Base-by-base conservation (phyloP, 53 echinoderm and acorn worm species). In the Arbacia lixula region DNA sequence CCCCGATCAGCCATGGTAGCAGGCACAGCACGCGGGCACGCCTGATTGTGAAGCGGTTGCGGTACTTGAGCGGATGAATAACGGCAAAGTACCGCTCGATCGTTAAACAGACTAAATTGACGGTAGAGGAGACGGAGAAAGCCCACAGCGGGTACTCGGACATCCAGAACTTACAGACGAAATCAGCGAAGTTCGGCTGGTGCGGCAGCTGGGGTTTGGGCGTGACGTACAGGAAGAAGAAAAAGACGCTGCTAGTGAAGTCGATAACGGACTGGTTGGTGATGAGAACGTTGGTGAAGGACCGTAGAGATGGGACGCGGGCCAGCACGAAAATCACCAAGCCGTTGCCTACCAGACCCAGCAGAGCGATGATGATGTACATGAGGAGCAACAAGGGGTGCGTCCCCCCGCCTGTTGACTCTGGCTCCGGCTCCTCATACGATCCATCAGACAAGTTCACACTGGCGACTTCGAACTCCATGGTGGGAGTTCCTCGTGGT, bases 111-210 rank as follows among this genome's bases (percentile, higher is more conserved):
- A 94, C 91, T 6, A 94, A 89, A 53, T 94, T 94, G 53, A 91
- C 87, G 1, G 94, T 94, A 12, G 94, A 94, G 24, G 88, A 75
- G 36, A 89, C 94, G 19, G 89, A 91, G 58, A 89, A 80, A 3
- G 86, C 89, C 94, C 94, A 94, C 29, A 94, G 84, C 0, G 91
- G 91, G 71, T 89, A 94, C 43, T 89, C 94, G 9, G 94, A 94
- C 21, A 71, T 53, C 94, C 94, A 94, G 41, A 94, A 85, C 61
- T 89, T 94, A 34, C 94, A 94, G 11, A 86, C 20, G 46, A 89
- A 72, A n/a, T 24, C 42, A 22, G 87, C 86, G 25, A 88, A 57
- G 12, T 41, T 14, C 10, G 80, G 67, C 9, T 66, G 19, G 27
- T 65, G 22, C 2, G 93, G 89, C 52, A 93, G 53, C 16, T 35